Evolutionary conservation across 2,797 vertebrate species (phyloP).

Genomic region (Ibycter americanus): DNA sequence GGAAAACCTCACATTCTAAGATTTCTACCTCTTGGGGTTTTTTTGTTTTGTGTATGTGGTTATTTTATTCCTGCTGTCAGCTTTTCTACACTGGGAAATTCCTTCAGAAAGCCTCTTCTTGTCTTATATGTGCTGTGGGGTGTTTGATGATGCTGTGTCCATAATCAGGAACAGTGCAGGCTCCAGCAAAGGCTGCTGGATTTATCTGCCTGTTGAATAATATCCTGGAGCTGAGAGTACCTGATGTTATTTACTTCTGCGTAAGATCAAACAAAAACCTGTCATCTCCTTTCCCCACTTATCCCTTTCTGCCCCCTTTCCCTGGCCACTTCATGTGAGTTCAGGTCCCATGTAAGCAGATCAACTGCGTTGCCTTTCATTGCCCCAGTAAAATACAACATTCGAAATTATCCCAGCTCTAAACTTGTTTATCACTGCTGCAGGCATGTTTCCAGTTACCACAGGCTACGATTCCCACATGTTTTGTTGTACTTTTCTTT

Average conservation of each 20-base stretch:
- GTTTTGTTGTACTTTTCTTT: neutral
- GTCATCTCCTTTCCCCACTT: neutral
- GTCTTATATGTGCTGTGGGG: neutral
- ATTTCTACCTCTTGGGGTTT: neutral
- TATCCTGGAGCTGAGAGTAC: neutral
- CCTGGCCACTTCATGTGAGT: neutral
- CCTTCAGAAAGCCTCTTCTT: neutral
- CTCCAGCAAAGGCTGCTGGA: neutral
- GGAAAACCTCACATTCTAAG: neutral
- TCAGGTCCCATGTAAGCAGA: neutral
- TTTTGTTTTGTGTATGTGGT: fast-evolving
- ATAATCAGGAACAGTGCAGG: neutral
- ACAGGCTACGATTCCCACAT: fast-evolving
- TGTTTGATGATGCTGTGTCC: neutral
- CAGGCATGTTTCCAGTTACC: neutral
- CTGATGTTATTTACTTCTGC: neutral
- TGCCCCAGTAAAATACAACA: neutral
- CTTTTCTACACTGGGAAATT: neutral
- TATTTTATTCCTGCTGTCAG: neutral
- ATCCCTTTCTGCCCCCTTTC: neutral
- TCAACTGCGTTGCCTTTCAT: neutral
- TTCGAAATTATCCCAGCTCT: neutral
- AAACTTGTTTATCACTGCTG: neutral
- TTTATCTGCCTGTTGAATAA: neutral
- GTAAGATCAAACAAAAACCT: neutral